Evolutionary conservation across 2,888 invertebrate species (phyloP).

Genomic region (Drosophila setosimentum): DNA sequence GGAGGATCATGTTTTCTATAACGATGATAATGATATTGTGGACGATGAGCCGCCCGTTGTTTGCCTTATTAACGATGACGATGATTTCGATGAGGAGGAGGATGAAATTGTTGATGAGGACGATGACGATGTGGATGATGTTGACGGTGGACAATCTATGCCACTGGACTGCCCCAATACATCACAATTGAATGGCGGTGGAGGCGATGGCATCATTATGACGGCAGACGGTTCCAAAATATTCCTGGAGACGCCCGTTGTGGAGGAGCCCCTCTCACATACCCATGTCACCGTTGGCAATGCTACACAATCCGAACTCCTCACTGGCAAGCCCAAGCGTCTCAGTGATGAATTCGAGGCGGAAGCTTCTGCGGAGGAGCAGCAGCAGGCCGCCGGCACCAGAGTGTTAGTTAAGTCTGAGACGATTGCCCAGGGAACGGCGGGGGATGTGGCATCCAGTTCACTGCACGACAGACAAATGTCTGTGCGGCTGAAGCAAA

Average conservation of each 20-base stretch:
- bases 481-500: conserved; percentile 83
- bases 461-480: conserved; percentile 78
- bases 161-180: conserved; percentile 52
- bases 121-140: conserved; percentile 24
- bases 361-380: conserved; percentile 43
- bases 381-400: background rate
- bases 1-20: conserved; percentile 47
- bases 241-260: conserved; percentile 84
- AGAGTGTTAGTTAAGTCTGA: conserved; percentile 22
- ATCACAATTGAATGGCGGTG: conserved; percentile 59
- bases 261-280: conserved; percentile 82
- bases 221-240: conserved; percentile 80
- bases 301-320: conserved; percentile 40
- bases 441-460: conserved; percentile 56
- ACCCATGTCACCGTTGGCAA: conserved; percentile 41
- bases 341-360: conserved; percentile 84
- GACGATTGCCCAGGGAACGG: conserved; percentile 19
- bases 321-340: conserved; percentile 83
- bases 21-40: conserved; percentile 55
- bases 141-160: conserved; percentile 44
- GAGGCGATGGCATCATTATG: conserved; percentile 67
- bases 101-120: conserved; percentile 61
- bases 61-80: conserved; percentile 81
- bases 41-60: conserved; percentile 71
- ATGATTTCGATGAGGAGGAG: conserved; percentile 73